Base-by-base conservation (phyloP, 2,797 vertebrate species). In the Falco biarmicus region DNA sequence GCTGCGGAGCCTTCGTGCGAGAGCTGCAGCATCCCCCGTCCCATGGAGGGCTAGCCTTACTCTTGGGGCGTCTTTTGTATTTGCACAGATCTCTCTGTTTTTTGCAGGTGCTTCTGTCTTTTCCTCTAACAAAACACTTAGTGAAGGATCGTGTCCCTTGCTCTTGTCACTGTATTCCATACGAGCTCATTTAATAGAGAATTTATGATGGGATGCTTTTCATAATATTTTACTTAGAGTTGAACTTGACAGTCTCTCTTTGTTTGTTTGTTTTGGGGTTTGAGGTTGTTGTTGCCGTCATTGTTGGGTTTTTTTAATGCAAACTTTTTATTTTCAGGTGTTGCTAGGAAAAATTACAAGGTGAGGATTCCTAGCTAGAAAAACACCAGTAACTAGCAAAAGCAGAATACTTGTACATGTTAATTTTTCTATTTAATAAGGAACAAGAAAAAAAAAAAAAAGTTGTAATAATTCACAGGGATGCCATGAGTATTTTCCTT, bases 401-500 rank as follows among this genome's bases (percentile, higher is more conserved):
- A 84, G 11, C 43, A 45, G 41, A 41, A 69, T 70, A 45, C n/a
- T 84, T 39, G 22, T 26, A 32, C 6, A 3, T 54, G n/a, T 60
- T 84, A 64, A 39, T 94, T 94, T 80, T 93, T 59, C 26, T 26
- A 31, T 70, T 87, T 85, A 50, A 66, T 69, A 70, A 90, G 39
- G 47, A 57, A 47, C 24, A 37, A 39, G 39, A 9, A 37, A 37
- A 37, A 37, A 17, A 17, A 17, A 28, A 39, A 92, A 37, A 68
- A 57, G 3, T 70, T 76, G 84, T 63, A 94, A 80, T 91, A 92
- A 85, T 92, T 91, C 87, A 74, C 68, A 34, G 76, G 61, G 41
- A 64, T 54, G 64, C 64, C 47, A 32, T 39, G 87, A 77, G 22
- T 68, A 39, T 90, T 93, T 90, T 56, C 57, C 56, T 89, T 83